Evolutionary conservation across 2,888 invertebrate species (phyloP), one percentile per base, ranked within the genome.

Genomic region (Eristalinus aeneus): DNA sequence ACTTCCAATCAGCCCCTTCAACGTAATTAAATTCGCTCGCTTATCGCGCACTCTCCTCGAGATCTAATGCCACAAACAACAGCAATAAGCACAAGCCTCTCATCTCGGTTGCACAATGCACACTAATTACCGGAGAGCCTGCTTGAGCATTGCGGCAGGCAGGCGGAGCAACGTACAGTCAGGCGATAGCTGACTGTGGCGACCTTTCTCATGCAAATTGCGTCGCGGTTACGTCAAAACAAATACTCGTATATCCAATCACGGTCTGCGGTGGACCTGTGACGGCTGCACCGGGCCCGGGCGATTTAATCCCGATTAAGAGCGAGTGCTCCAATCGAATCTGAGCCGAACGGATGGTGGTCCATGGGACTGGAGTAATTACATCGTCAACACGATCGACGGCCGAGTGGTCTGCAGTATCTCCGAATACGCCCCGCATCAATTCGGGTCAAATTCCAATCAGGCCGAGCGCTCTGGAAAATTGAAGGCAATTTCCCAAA

Each of bases 401-500:
- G 0, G 23, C 0, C 12, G 23, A 56, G 23, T 36, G 20, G 31
- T 34, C n/a, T 39, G 31, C 63, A 32, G 32, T 32, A 61, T 61
- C 34, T 32, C n/a, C 11, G 32, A n/a, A 10, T 61, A 61, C 78
- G 73, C 73, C 79, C 63, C 74, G 64, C 56, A 68, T 63, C 73
- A 63, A 74, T 80, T 61, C 54, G 64, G 80, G 80, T 80, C 80
- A 74, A 54, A 74, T 74, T 68, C 63, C 67, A 68, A 63, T 27
- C 22, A 63, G 20, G 61, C 79, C 54, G 56, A 16, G 67, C 58
- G 68, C 34, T 27, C 27, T 2, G 23, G 74, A 79, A 79, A 72
- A 79, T 72, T 79, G 61, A 67, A 67, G 54, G 72, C 72, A 79
- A 79, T 79, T 79, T 73, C 78, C 46, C 20, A 79, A 71, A 67